Conservation (phyloP, 2,113 vertebrate species). For the Syrmaticus mikado region DNA sequence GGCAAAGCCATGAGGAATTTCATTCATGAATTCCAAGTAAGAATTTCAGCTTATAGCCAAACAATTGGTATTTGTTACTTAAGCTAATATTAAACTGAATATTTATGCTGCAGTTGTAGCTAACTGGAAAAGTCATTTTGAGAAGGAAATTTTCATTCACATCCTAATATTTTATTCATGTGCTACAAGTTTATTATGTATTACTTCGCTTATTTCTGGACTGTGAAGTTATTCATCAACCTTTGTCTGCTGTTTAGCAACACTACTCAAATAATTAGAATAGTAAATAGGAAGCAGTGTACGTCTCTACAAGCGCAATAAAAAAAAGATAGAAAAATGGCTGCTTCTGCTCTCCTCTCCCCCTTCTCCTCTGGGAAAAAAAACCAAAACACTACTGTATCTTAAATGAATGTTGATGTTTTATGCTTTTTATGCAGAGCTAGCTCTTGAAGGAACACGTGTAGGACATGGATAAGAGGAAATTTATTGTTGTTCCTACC, state of each 20-base stretch:
- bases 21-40: background rate
- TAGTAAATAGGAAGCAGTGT: background rate
- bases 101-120: background rate
- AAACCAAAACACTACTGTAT: background rate
- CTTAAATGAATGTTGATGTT: background rate
- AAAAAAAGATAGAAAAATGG: background rate
- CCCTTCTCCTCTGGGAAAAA: background rate
- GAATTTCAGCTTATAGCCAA: background rate
- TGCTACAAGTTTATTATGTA: background rate
- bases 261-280: background rate
- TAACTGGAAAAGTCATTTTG: background rate
- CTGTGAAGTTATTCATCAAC: background rate
- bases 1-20: background rate
- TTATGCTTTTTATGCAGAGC: background rate
- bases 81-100: background rate
- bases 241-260: background rate
- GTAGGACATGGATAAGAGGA: background rate
- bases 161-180: background rate
- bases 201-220: background rate
- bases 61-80: background rate
- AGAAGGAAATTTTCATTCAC: background rate
- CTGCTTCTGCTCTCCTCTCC: background rate
- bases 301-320: background rate
- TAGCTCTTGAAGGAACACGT: background rate
- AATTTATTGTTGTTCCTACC: background rate